Conservation (phyloP, 2,797 vertebrate genomes). For the Lepus oiostolus region DNA sequence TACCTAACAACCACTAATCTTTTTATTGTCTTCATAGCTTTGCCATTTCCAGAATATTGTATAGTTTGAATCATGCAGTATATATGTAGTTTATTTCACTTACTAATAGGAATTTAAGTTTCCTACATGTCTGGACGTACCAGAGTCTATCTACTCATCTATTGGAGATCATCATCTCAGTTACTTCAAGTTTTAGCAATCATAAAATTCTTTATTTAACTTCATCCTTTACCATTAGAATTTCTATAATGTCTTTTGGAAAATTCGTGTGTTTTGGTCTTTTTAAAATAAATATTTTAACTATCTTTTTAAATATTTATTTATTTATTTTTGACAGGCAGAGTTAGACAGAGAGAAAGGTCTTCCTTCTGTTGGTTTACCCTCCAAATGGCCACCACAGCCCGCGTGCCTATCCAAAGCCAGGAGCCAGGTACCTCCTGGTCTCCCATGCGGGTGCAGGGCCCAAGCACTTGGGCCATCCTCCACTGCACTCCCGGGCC, state of each 20-base stretch:
- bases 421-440: too few relatives aligned
- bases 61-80: constrained; percentile 22
- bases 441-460: too few relatives aligned
- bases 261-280: not conserved
- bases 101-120: not conserved
- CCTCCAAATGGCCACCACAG: too few relatives aligned
- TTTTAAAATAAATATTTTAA: not conserved
- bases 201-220: not conserved
- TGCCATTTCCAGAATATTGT: not conserved
- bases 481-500: too few relatives aligned
- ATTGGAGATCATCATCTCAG: not conserved
- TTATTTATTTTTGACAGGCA: too few relatives aligned
- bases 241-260: not conserved
- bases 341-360: too few relatives aligned
- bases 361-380: too few relatives aligned
- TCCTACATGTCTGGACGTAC: not conserved
- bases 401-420: too few relatives aligned
- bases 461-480: too few relatives aligned
- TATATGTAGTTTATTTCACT: not conserved
- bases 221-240: not conserved
- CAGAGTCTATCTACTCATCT: not conserved
- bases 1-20: not conserved
- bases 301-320: too few relatives aligned
- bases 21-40: not conserved
- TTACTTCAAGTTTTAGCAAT: constrained; percentile 34